These are phyloP conservation scores for Tribolium madens DNA, from an alignment of 1,140 invertebrate genomes.

Conservation along the genomic window DNA sequence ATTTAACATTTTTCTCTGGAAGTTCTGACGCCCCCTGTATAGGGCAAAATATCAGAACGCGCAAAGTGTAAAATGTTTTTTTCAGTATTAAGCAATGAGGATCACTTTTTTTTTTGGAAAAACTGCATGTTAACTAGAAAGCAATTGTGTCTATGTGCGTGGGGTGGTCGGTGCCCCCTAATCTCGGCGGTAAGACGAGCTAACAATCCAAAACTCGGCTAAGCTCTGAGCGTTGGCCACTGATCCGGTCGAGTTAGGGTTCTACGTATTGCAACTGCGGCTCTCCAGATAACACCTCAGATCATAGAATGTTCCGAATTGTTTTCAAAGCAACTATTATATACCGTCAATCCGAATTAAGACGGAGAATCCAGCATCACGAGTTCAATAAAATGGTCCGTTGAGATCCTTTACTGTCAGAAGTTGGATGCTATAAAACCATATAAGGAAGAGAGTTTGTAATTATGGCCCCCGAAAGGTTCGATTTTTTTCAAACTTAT, in stretches of 20 bases:
- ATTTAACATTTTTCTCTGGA: too few species aligned
- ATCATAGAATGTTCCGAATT: conserved; percentile 39
- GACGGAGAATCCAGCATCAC: conserved; percentile 21
- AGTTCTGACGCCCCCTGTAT: too few species aligned
- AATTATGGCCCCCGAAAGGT: conserved; percentile 40
- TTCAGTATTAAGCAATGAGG: too few species aligned
- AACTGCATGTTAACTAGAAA: too few species aligned
- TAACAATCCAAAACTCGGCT: conserved; percentile 44
- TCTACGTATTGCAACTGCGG: conserved; percentile 15
- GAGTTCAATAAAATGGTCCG: conserved; percentile 41
- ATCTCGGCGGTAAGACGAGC: conserved; percentile 30
- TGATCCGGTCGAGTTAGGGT: conserved; percentile 34
- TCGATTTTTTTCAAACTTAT: conserved; percentile 33
- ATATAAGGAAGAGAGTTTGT: conserved; percentile 32
- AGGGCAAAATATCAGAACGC: too few species aligned
- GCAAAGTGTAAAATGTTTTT: too few species aligned
- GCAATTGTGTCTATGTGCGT: not conserved
- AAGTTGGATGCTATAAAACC: conserved; percentile 39
- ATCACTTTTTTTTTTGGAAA: too few species aligned
- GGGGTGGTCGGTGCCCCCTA: conserved; percentile 4
- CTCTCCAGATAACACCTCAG: conserved; percentile 42
- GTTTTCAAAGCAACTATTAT: conserved; percentile 46
- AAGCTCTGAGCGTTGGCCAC: conserved; percentile 35
- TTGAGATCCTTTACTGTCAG: conserved; percentile 38
- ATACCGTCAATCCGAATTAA: conserved; percentile 42